A percentile compares a stretch with the other conserved stretches of the same genome.
These are phyloP conservation scores for Drosophila kikkawai DNA, from an alignment of 1,140 invertebrate species.

Conservation along the genomic window DNA sequence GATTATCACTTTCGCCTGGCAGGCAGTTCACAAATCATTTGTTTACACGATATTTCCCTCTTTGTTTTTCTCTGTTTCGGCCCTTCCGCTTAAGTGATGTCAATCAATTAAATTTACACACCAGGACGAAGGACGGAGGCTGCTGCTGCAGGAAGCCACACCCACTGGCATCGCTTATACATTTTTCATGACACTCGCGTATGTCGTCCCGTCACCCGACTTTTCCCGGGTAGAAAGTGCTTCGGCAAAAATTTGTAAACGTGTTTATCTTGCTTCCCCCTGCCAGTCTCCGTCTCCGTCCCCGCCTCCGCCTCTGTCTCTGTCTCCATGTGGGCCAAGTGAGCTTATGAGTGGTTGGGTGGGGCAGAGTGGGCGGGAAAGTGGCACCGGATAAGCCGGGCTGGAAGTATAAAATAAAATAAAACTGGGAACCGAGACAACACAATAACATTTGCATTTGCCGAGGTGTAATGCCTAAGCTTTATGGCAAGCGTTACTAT, in stretches of 20 bases:
- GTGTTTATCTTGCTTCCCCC: slow-evolving; percentile 52
- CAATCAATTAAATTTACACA: slow-evolving; percentile 77
- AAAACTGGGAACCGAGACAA: not conserved
- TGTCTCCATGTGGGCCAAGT: slow-evolving; percentile 29
- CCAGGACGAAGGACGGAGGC: slow-evolving; percentile 11
- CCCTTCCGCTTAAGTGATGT: slow-evolving; percentile 69
- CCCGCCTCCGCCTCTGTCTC: not conserved
- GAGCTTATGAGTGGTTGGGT: slow-evolving; percentile 36
- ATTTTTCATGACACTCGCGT: slow-evolving; percentile 68
- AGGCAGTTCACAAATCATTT: slow-evolving; percentile 64
- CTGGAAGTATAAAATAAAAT: not conserved
- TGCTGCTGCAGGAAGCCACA: slow-evolving; percentile 23
- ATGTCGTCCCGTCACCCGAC: not conserved
- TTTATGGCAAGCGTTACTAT: slow-evolving; percentile 48
- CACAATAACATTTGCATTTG: slow-evolving; percentile 56
- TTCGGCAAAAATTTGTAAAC: slow-evolving; percentile 52
- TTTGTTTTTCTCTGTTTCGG: slow-evolving; percentile 4
- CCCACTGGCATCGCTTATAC: slow-evolving; percentile 52
- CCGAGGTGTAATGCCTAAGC: slow-evolving; percentile 42
- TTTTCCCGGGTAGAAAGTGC: slow-evolving; percentile 7
- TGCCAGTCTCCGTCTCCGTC: not conserved
- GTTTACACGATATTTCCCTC: slow-evolving; percentile 33
- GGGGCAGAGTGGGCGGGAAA: slow-evolving; percentile 8
- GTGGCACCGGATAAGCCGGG: slow-evolving; percentile 10
- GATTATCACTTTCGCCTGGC: slow-evolving; percentile 28